Base-by-base conservation (phyloP, 1,140 invertebrate genomes). In the Artemia franciscana region DNA sequence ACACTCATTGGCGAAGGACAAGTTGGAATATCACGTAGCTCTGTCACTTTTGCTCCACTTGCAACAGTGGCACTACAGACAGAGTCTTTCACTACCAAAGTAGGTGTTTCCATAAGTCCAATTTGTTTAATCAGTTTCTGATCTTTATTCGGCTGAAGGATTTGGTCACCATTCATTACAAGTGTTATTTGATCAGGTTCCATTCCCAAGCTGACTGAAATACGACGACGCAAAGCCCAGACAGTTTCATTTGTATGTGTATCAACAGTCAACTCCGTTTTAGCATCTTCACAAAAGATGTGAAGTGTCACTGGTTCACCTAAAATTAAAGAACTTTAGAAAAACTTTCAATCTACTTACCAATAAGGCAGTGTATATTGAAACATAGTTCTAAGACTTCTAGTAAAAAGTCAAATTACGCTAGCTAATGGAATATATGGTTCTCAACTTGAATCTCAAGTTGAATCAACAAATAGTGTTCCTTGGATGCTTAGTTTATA, bases 161-260 rank as follows among this genome's bases (percentile, higher is more conserved):
- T 59, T 25, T 3, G 30, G 56, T n/a, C 56, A 21, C 60, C 63
- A 5, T 61, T 61, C 21, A 60, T 64, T 4, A 65, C 60, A 15
- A 64, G 70, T 65, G 75, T 72, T 59, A 77, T 69, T 62, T 73
- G 70, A 21, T 75, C 72, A 23, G 69, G 56, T 2, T 63, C 58
- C 4, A 65, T 59, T 4, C 65, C 60, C 2, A 67, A 60, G 28
- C 25, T 39, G 7, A 26, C 64, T 18, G 74, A 69, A 28, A 77
- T 70, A 62, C 73, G 73, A 58, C 67, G 65, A 59, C 73, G 68
- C 2, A 78, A 66, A 12, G 72, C 72, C 15, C 72, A 69, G 2
- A 77, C 66, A 0, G 68, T 72, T 67, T 77, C 76, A 69, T 78
- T 77, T 61, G 73, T 76, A 65, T 78, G 72, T 26, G 65, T 68